Conservation (phyloP, 2,888 invertebrate genomes). For the Amphipoea oculea region DNA sequence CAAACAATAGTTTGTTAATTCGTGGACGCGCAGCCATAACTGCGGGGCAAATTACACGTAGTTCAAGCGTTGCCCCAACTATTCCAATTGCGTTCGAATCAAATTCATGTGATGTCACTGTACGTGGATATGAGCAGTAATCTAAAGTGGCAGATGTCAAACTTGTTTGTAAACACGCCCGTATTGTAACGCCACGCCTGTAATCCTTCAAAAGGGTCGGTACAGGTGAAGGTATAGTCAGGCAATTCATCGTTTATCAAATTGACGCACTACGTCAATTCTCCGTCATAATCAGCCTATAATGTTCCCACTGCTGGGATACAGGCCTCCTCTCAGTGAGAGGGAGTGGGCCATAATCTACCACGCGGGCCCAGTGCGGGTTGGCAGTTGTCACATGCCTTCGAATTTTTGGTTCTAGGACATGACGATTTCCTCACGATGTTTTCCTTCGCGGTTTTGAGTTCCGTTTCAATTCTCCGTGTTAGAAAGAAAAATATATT, state of each 20-base stretch:
- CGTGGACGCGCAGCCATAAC: slow-evolving; percentile 18
- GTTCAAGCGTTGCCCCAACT: slow-evolving; percentile 38
- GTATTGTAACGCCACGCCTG: background rate
- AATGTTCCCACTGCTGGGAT: no score
- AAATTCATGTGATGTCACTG: slow-evolving; percentile 39
- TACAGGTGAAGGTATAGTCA: background rate
- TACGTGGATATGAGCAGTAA: slow-evolving; percentile 17
- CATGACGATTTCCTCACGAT: no score
- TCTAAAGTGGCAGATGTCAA: slow-evolving; percentile 5
- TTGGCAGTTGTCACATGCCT: no score
- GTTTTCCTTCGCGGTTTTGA: no score
- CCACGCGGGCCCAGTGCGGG: no score
- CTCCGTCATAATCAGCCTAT: no score
- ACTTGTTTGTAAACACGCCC: background rate
- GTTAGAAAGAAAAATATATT: no score
- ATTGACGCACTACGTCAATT: background rate
- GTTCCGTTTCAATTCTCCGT: no score
- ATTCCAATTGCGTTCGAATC: slow-evolving; percentile 51
- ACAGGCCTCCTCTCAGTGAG: no score
- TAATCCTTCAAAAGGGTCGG: background rate
- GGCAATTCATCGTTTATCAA: background rate
- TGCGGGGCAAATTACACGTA: slow-evolving; percentile 40
- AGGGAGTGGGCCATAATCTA: no score
- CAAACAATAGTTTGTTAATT: slow-evolving; percentile 48
- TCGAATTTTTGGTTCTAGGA: no score